phyloP scores from a whole-genome alignment of 2,888 invertebrate species.

The Diplolepis rosae region DNA sequence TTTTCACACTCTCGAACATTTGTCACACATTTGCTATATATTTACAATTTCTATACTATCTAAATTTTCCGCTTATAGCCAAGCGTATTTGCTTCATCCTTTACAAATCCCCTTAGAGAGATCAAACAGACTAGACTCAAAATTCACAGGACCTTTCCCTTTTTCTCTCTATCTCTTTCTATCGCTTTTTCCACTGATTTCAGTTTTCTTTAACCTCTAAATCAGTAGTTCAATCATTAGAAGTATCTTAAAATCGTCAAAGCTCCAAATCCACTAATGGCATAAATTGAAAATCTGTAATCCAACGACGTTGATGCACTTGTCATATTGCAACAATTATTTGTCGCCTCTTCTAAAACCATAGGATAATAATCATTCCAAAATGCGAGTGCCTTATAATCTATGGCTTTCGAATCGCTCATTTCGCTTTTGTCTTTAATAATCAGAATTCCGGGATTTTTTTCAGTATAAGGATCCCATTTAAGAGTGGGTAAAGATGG shows the following conservation, averaged over 20 bases:
- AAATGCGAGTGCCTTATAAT: slow-evolving; percentile 86
- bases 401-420: slow-evolving; percentile 80
- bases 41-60: background rate
- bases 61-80: background rate
- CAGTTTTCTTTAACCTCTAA: too few species aligned
- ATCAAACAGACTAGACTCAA: slow-evolving; percentile 24
- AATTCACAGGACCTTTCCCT: background rate
- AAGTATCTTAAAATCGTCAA: slow-evolving; percentile 31
- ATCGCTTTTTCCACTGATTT: too few species aligned
- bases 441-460: slow-evolving; percentile 80
- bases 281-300: background rate
- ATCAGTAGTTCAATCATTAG: background rate
- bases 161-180: background rate
- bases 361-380: slow-evolving; percentile 90
- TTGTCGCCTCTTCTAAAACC: slow-evolving; percentile 81
- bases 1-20: background rate
- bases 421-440: slow-evolving; percentile 81
- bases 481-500: slow-evolving; percentile 78
- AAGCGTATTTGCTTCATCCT: background rate
- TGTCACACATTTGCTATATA: slow-evolving; percentile 17
- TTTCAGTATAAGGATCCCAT: slow-evolving; percentile 83
- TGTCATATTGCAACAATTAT: slow-evolving; percentile 82
- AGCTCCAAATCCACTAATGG: slow-evolving; percentile 2
- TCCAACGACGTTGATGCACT: slow-evolving; percentile 35
- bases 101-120: background rate